Conservation (phyloP, 2,888 invertebrate species). For the Synergus umbraculus region DNA sequence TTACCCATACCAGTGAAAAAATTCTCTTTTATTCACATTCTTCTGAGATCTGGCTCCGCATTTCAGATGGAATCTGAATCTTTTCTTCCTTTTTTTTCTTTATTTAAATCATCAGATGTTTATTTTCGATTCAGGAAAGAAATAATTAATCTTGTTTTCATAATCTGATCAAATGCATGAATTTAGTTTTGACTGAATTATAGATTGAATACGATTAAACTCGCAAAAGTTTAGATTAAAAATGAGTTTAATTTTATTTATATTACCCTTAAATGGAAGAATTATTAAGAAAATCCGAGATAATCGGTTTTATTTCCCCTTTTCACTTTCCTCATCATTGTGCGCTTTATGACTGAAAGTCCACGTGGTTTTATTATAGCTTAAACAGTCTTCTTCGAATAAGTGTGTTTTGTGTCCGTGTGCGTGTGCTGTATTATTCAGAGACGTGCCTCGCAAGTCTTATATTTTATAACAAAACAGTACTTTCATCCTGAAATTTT, state of each 20-base stretch:
- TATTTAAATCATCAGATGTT: not conserved
- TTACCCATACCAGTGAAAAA: not conserved
- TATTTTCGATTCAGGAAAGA: no score
- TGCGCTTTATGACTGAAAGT: not conserved
- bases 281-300: not conserved
- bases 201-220: not conserved
- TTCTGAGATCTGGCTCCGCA: not conserved
- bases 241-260: not conserved
- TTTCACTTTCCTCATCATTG: constrained; percentile 3
- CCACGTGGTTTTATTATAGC: not conserved
- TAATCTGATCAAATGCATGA: no score
- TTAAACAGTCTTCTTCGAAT: not conserved
- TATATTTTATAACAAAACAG: not conserved
- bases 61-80: not conserved
- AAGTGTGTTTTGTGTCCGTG: not conserved
- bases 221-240: not conserved
- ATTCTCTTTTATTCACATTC: not conserved
- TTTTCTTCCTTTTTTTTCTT: not conserved
- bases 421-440: not conserved
- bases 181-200: no score
- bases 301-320: not conserved
- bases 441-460: not conserved
- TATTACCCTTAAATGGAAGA: not conserved
- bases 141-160: no score
- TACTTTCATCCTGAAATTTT: no score